Percentiles rank a stretch among this genome's conserved stretches.
phyloP scores from a whole-genome alignment of 2,888 invertebrate species.

The Meta bourneti region DNA sequence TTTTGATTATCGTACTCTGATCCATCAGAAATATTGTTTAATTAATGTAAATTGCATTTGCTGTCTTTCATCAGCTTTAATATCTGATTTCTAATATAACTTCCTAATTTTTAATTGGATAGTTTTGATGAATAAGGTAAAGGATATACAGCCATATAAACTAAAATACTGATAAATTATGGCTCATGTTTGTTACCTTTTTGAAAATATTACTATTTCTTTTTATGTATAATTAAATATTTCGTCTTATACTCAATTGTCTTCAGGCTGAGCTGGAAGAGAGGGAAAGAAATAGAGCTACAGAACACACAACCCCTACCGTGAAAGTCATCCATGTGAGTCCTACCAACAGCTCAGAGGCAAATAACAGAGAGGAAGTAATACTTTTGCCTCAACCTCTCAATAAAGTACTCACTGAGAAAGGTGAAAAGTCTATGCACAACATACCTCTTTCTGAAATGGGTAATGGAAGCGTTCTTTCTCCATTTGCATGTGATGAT shows the following conservation, averaged over 20 bases:
- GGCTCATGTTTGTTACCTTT: too few species aligned
- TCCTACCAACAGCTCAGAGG: conserved; percentile 67
- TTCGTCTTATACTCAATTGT: background rate
- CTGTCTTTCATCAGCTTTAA: too few species aligned
- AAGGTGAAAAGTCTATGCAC: background rate
- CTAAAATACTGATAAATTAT: too few species aligned
- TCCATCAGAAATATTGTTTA: too few species aligned
- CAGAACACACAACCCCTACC: conserved; percentile 31
- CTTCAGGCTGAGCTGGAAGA: conserved; percentile 63
- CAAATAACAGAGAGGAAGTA: conserved; percentile 60
- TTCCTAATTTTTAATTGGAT: too few species aligned
- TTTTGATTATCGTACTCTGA: too few species aligned
- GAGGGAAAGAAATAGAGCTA: conserved; percentile 18
- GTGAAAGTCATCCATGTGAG: conserved; percentile 72
- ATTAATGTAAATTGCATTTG: too few species aligned
- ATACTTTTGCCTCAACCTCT: conserved; percentile 62
- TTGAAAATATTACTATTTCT: too few species aligned
- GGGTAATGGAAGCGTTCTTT: conserved; percentile 51
- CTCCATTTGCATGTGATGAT: conserved; percentile 42
- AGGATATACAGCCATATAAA: too few species aligned
- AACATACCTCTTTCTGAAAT: conserved; percentile 9
- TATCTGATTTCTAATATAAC: too few species aligned
- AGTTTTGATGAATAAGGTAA: too few species aligned
- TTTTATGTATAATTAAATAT: too few species aligned
- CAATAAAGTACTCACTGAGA: conserved; percentile 13